These are phyloP conservation scores for Campopleginae sp. DNA, from an alignment of 2,888 invertebrate genomes.

Conservation along the genomic window DNA sequence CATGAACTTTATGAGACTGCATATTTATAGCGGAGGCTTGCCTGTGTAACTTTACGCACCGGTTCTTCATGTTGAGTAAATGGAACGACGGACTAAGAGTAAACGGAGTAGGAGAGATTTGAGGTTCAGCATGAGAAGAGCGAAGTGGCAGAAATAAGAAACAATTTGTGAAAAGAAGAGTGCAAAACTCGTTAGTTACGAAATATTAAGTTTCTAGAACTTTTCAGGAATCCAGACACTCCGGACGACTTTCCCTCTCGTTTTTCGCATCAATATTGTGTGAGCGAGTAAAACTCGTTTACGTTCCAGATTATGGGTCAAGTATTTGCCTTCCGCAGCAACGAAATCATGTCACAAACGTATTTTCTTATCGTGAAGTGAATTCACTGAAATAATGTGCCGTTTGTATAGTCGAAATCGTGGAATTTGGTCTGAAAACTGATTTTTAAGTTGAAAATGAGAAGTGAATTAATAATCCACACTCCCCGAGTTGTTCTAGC, in stretches of 20 bases:
- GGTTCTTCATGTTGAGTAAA: slow-evolving; percentile 6
- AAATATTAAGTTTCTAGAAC: slow-evolving; percentile 64
- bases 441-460: neutral
- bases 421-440: neutral
- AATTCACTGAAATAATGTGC: neutral
- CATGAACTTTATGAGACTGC: neutral
- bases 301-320: slow-evolving; percentile 29
- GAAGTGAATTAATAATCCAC: neutral
- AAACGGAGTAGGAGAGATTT: slow-evolving; percentile 3
- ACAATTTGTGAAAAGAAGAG: slow-evolving; percentile 23
- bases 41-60: neutral
- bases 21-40: slow-evolving; percentile 11
- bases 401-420: neutral
- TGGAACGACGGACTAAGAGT: neutral
- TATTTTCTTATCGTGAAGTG: neutral
- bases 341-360: neutral
- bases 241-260: slow-evolving; percentile 23
- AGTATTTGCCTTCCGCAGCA: slow-evolving; percentile 31
- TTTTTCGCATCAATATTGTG: slow-evolving; percentile 11
- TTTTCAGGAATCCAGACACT: neutral
- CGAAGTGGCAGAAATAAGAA: slow-evolving; percentile 10
- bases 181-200: slow-evolving; percentile 54
- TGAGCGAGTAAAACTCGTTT: slow-evolving; percentile 13
- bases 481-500: neutral
- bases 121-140: neutral